Evolutionary conservation across 2,888 invertebrate genomes (phyloP).

Genomic region (Melinopterus prodromus): DNA sequence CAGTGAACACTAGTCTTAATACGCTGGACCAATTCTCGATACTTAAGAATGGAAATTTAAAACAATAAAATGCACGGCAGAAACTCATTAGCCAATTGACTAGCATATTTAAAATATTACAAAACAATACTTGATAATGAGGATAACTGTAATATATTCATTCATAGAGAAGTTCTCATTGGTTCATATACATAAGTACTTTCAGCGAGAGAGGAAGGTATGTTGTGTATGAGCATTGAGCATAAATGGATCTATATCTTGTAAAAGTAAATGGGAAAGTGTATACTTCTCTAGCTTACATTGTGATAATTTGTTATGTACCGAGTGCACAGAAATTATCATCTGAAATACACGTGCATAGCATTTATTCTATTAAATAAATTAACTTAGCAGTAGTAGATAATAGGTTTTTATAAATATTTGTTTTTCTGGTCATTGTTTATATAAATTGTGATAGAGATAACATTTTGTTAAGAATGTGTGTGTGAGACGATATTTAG

Average conservation of each 20-base stretch:
- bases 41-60: not conserved
- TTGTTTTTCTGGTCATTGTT: slow-evolving; percentile 20
- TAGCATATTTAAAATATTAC: not conserved
- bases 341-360: slow-evolving; percentile 4
- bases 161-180: not conserved
- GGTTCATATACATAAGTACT: not conserved
- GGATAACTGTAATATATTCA: not conserved
- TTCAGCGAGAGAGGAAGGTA: too few species aligned
- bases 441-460: slow-evolving; percentile 26
- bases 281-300: not conserved
- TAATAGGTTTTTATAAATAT: not conserved
- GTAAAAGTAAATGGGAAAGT: not conserved
- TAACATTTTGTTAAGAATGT: slow-evolving; percentile 10
- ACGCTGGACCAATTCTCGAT: slow-evolving; percentile 4
- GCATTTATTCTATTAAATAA: slow-evolving; percentile 4
- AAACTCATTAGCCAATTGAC: not conserved
- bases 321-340: slow-evolving; percentile 13
- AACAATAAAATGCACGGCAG: not conserved
- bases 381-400: not conserved
- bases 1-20: not conserved
- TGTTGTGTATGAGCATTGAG: too few species aligned
- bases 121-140: not conserved
- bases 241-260: not conserved
- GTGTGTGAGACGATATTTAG: slow-evolving; percentile 20
- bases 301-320: slow-evolving; percentile 7